Evolutionary conservation across 1,140 invertebrate species (phyloP).

Genomic region (Limonius californicus): DNA sequence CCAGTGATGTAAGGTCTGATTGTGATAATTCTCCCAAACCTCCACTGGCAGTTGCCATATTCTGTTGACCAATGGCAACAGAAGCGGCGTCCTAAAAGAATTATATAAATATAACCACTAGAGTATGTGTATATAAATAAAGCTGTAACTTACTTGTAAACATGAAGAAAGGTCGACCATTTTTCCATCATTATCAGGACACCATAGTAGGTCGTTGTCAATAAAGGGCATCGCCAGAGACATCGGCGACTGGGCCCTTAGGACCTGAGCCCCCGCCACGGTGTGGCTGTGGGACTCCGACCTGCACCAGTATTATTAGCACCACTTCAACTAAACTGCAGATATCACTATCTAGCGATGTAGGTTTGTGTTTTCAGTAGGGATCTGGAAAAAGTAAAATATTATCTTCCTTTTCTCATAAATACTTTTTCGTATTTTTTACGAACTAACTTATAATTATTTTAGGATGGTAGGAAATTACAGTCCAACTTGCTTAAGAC

Average conservation of each 20-base stretch:
- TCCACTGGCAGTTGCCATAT: constrained; percentile 32
- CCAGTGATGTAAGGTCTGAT: constrained; percentile 62
- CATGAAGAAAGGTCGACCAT: constrained; percentile 86
- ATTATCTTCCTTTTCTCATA: too few species aligned
- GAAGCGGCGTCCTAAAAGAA: constrained; percentile 47
- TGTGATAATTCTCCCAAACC: constrained; percentile 60
- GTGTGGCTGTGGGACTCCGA: constrained; percentile 46
- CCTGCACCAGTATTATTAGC: not conserved
- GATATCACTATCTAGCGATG: not conserved
- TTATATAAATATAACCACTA: not conserved
- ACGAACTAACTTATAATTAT: too few species aligned
- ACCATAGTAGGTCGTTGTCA: constrained; percentile 88
- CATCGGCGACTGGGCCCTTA: constrained; percentile 54
- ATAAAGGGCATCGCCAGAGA: constrained; percentile 87
- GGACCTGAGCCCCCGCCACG: constrained; percentile 57
- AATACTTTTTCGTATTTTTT: too few species aligned
- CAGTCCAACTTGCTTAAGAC: too few species aligned
- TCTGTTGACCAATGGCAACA: constrained; percentile 44
- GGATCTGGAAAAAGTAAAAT: not conserved
- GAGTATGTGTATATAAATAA: not conserved
- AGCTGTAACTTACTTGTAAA: constrained; percentile 67
- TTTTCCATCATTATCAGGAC: constrained; percentile 86
- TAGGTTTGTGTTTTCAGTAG: not conserved
- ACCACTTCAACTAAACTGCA: not conserved
- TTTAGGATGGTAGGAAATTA: too few species aligned